Percentiles rank a stretch among this genome's conserved stretches.
phyloP scores from a whole-genome alignment of 2,797 vertebrate species.

The Lutjanus argentimaculatus region DNA sequence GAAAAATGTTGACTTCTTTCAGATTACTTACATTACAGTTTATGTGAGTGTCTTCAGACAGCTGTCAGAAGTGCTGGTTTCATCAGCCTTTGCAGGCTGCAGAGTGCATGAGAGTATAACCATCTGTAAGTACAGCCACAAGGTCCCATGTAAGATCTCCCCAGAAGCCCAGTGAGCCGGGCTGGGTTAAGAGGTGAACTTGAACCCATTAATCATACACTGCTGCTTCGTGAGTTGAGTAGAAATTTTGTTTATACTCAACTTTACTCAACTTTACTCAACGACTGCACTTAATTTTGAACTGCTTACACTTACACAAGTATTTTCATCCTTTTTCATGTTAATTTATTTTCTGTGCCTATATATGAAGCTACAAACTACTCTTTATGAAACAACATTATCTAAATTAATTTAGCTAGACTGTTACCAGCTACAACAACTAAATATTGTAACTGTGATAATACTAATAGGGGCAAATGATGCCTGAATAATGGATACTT shows the following conservation, averaged over 20 bases:
- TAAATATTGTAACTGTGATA: background rate
- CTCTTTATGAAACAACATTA: background rate
- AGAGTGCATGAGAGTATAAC: background rate
- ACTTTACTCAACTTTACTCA: background rate
- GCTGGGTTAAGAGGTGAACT: slow-evolving; percentile 49
- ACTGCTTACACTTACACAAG: background rate
- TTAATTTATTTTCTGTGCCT: too few relatives aligned
- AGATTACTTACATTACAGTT: background rate
- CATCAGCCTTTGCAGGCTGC: slow-evolving; percentile 2
- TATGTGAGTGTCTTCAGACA: background rate
- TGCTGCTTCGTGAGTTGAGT: slow-evolving; percentile 25
- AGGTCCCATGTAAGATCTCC: slow-evolving; percentile 38
- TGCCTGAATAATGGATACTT: background rate
- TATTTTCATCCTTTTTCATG: background rate
- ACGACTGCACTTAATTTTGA: background rate
- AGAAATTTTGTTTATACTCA: background rate
- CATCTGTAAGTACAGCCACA: slow-evolving; percentile 37
- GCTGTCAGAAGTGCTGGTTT: background rate
- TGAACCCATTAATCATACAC: slow-evolving; percentile 67
- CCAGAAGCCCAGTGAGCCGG: slow-evolving; percentile 22
- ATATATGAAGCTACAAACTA: background rate
- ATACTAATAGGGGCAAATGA: background rate
- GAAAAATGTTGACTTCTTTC: background rate
- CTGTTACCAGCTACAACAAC: background rate
- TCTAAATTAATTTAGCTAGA: background rate